phyloP scores from a whole-genome alignment of 2,113 vertebrate genomes.

The Psittacus erithacus region DNA sequence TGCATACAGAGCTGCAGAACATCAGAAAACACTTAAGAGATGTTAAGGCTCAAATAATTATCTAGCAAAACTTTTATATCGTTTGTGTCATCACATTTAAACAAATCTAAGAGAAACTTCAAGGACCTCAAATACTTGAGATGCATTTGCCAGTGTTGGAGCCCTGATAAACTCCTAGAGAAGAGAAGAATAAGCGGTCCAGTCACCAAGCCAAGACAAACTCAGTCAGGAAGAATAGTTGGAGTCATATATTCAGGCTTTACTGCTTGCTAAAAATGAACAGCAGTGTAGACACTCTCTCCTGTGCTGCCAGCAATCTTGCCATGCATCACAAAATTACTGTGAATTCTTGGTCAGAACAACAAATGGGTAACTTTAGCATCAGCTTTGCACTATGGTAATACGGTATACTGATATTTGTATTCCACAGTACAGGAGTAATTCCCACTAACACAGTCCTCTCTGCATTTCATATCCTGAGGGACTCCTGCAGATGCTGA shows the following conservation, averaged over 20 bases:
- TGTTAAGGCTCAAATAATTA: conserved; percentile 26
- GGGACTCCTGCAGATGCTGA: background rate
- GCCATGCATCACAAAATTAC: background rate
- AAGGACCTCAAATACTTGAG: background rate
- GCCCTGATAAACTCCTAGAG: background rate
- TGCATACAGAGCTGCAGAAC: background rate
- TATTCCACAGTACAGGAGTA: background rate
- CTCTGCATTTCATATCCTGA: background rate
- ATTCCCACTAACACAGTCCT: background rate
- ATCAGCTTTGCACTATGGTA: background rate
- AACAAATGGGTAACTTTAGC: background rate
- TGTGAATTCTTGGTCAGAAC: background rate
- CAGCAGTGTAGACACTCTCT: background rate
- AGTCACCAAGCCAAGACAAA: background rate
- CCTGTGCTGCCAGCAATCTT: background rate
- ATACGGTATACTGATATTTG: background rate
- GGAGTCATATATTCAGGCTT: background rate
- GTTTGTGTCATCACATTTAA: conserved; percentile 21
- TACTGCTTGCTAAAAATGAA: background rate
- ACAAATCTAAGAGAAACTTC: conserved; percentile 1
- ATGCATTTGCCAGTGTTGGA: background rate
- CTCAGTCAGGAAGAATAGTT: background rate
- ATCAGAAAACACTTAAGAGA: conserved; percentile 38
- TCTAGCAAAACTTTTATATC: conserved; percentile 44
- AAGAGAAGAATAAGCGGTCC: background rate